Percentiles rank a stretch among this genome's conserved stretches.
Evolutionary conservation across 2,797 vertebrate species (phyloP).

Genomic region (Falco columbarius): DNA sequence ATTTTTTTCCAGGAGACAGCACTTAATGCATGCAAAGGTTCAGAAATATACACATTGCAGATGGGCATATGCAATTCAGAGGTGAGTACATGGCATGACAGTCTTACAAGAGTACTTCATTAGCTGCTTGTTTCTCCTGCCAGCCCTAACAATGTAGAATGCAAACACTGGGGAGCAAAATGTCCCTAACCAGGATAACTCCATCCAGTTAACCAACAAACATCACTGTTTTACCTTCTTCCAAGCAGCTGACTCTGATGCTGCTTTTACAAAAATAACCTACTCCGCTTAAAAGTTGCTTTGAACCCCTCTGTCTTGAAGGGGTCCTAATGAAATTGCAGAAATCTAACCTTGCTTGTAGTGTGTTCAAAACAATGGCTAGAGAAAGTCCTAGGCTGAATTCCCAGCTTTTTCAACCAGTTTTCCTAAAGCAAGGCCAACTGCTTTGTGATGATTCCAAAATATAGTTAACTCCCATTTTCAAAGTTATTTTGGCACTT

Average conservation of each 20-base stretch:
- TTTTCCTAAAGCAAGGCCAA: not conserved
- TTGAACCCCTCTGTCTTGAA: not conserved
- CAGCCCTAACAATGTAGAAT: not conserved
- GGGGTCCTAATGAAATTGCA: not conserved
- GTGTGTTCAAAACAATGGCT: not conserved
- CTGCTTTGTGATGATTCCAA: not conserved
- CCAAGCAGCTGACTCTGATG: not conserved
- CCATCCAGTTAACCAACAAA: not conserved
- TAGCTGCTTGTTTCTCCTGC: not conserved
- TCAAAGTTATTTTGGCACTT: not conserved
- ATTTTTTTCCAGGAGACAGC: slow-evolving; percentile 51
- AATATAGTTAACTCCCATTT: not conserved
- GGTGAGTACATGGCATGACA: not conserved
- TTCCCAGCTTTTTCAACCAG: not conserved
- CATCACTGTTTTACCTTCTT: not conserved
- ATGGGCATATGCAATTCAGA: not conserved
- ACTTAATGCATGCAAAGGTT: slow-evolving; percentile 56
- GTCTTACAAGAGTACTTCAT: not conserved
- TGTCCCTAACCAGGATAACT: not conserved
- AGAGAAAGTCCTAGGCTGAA: not conserved
- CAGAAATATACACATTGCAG: not conserved
- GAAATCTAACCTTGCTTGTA: not conserved
- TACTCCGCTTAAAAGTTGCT: not conserved
- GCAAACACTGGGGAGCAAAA: not conserved
- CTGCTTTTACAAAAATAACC: not conserved